These are phyloP conservation scores for Serilophus lunatus DNA, from an alignment of 2,113 vertebrate genomes.

Conservation along the genomic window DNA sequence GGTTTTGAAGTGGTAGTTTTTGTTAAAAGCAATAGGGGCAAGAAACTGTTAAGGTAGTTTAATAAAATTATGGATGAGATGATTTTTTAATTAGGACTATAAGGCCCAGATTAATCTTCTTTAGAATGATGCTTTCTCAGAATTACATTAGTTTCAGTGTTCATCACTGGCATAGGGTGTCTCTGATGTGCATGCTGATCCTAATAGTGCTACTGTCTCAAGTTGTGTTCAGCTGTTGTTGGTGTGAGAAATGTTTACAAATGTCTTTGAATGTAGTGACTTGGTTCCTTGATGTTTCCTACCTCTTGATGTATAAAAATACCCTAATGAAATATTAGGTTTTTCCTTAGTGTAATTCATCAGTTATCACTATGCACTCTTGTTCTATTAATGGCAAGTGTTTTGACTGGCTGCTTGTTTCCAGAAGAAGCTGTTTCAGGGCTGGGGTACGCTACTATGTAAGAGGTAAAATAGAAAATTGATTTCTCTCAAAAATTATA, in stretches of 20 bases:
- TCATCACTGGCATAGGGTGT: too few relatives aligned
- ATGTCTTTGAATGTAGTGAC: background rate
- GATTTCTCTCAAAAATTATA: background rate
- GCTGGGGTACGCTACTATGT: constrained; percentile 95
- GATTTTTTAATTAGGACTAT: too few relatives aligned
- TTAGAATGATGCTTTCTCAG: too few relatives aligned
- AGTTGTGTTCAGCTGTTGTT: too few relatives aligned
- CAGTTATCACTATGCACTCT: constrained; percentile 88
- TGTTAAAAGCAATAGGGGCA: too few relatives aligned
- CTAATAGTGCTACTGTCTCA: too few relatives aligned
- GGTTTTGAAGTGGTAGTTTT: too few relatives aligned
- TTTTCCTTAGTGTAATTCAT: constrained; percentile 59
- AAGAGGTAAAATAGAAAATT: constrained; percentile 78
- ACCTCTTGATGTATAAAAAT: background rate
- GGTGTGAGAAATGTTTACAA: background rate
- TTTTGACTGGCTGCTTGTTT: constrained; percentile 93
- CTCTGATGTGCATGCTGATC: too few relatives aligned
- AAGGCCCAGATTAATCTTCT: too few relatives aligned
- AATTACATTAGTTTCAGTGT: too few relatives aligned
- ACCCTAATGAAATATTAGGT: accelerated
- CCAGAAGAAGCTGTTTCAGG: constrained; percentile 93
- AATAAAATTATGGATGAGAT: too few relatives aligned
- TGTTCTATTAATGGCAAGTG: constrained; percentile 90
- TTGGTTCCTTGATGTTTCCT: background rate
- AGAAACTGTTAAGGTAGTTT: too few relatives aligned